Evolutionary conservation across 2,113 vertebrate species (phyloP).

Genomic region (Hydropotes inermis): DNA sequence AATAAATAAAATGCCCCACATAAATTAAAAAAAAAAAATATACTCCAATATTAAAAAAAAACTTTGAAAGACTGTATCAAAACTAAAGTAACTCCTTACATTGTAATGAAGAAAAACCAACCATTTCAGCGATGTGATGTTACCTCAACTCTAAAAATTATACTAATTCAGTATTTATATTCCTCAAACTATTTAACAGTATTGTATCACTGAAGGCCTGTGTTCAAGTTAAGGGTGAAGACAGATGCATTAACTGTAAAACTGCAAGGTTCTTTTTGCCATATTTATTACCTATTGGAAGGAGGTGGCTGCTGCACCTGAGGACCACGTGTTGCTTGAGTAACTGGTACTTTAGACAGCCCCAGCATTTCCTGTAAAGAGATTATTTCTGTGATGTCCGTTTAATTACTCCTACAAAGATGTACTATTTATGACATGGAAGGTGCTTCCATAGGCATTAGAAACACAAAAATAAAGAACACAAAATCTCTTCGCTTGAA

Average conservation of each 20-base stretch:
- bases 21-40: not conserved
- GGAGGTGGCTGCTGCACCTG: slow-evolving; percentile 89
- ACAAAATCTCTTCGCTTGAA: slow-evolving; percentile 5
- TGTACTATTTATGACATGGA: not conserved
- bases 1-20: not conserved
- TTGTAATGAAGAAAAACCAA: not conserved
- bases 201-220: not conserved
- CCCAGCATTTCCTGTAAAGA: slow-evolving; percentile 93
- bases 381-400: not conserved
- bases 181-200: slow-evolving; percentile 28
- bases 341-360: slow-evolving; percentile 89
- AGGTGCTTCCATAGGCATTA: not conserved
- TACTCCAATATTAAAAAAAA: not conserved
- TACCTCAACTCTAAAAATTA: not conserved
- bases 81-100: slow-evolving; percentile 40
- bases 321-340: slow-evolving; percentile 89
- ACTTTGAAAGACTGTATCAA: not conserved
- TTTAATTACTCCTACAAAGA: slow-evolving; percentile 39
- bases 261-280: not conserved
- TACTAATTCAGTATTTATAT: not conserved
- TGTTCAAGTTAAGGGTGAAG: slow-evolving; percentile 22
- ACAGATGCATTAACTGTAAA: not conserved
- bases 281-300: slow-evolving; percentile 90
- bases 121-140: not conserved
- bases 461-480: slow-evolving; percentile 26